Evolutionary conservation across 1,140 invertebrate species (phyloP), one percentile per base, ranked within the genome.

Genomic region (Penaeus chinensis): DNA sequence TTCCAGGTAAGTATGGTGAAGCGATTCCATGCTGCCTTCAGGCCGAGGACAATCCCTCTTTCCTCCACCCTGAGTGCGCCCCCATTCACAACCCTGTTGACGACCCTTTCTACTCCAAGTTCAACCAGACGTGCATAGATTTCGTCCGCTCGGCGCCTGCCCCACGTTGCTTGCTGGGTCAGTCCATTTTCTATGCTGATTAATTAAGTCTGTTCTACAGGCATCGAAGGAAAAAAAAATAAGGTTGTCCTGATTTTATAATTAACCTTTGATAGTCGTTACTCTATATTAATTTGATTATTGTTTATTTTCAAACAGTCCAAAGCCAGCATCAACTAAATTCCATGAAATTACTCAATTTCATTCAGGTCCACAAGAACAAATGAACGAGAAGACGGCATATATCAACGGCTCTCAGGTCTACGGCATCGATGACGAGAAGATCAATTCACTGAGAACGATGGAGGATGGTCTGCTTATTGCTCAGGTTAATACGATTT

Each of bases 341-440:
- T 5, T 8, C 2, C 42, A 16, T 13, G 0, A 74, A 27, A 74
- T 27, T 11, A n/a, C 27, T 54, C 16, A 5, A 42, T 54, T 54
- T 16, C 10, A n/a, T 54, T 54, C 97, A 91, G 96, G 96, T 60
- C 95, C 95, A 61, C 92, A 95, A 18, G 96, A 97, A 92, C 96
- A 97, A 92, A 95, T 96, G 90, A 92, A 91, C 89, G 95, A 96
- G 78, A 93, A 97, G 18, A 98, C 98, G 0, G 95, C 96, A 8
- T 99, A 94, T 91, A 94, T 99, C 24, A 98, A 99, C 91, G 97
- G 94, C 2, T 99, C 98, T 0, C 95, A 95, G 37, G 94, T 99
- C 18, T 99, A 99, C 91, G 97, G 97, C 69, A 98, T 96, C 92
- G 96, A 95, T 63, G 94, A 95, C 16, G 94, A 95, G 66, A 95